Conservation (phyloP, 2,113 vertebrate species). For the Chloropsis hardwickii region DNA sequence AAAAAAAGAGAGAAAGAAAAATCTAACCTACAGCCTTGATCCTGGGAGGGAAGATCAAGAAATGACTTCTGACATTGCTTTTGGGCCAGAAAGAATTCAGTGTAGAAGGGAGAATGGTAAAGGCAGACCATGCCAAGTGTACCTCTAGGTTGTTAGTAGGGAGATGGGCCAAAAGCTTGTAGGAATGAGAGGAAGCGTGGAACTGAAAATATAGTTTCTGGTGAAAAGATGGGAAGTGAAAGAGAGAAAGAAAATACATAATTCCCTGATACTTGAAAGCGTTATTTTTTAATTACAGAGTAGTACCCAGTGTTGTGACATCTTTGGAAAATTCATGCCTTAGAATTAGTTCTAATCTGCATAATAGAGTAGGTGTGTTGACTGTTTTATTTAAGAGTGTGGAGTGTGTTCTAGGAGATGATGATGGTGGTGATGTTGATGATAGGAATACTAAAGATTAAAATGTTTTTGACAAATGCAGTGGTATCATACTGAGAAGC, state of each 20-base stretch:
- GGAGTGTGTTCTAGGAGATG: slow-evolving; percentile 42
- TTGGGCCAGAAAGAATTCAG: not conserved
- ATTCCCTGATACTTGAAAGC: slow-evolving; percentile 34
- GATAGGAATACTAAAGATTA: not conserved
- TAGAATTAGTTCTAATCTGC: slow-evolving; percentile 64
- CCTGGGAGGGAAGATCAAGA: not conserved
- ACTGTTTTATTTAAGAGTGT: slow-evolving; percentile 60
- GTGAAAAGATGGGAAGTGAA: slow-evolving; percentile 12
- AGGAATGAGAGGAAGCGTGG: not conserved
- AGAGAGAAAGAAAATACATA: slow-evolving; percentile 30
- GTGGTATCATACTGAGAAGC: not conserved
- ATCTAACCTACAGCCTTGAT: not conserved
- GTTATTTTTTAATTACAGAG: slow-evolving; percentile 28
- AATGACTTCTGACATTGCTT: not conserved
- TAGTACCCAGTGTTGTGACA: slow-evolving; percentile 4
- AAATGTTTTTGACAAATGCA: slow-evolving; percentile 24
- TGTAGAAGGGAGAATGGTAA: not conserved
- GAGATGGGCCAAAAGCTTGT: not conserved
- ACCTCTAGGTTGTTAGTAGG: not conserved
- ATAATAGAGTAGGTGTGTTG: slow-evolving; percentile 58
- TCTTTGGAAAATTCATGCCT: slow-evolving; percentile 5
- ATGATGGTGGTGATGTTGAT: not conserved
- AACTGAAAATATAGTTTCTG: slow-evolving; percentile 14
- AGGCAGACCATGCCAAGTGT: not conserved
- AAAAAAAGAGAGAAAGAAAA: not conserved